These are phyloP conservation scores for Alentia gelatinosa DNA, from an alignment of 2,888 invertebrate species.

Conservation along the genomic window DNA sequence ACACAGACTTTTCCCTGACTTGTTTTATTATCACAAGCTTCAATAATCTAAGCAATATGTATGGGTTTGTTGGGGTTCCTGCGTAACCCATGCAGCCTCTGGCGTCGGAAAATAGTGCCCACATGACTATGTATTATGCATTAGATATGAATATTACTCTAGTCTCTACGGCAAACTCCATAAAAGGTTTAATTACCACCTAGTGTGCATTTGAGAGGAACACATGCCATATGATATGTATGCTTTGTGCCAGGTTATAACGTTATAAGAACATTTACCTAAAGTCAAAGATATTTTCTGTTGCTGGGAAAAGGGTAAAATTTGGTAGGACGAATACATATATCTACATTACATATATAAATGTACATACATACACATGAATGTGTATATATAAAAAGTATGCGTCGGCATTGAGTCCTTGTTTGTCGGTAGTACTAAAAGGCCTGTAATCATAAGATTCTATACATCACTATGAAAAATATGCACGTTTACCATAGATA, in stretches of 20 bases:
- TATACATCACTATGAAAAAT: no score
- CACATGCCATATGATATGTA: no score
- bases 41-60: not conserved
- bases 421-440: no score
- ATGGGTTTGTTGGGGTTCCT: not conserved
- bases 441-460: no score
- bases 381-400: not conserved
- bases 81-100: not conserved
- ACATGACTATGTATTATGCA: not conserved
- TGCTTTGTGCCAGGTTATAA: no score
- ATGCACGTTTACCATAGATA: no score
- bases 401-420: no score
- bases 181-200: not conserved
- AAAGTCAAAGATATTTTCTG: no score
- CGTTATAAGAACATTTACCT: no score
- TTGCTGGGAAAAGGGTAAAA: no score
- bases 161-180: not conserved
- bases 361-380: not conserved
- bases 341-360: not conserved
- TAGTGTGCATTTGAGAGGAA: no score
- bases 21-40: not conserved
- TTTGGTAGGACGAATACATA: no score
- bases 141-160: not conserved
- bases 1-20: not conserved
- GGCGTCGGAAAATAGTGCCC: not conserved